Percentiles rank a stretch among this genome's conserved stretches.
phyloP scores from a whole-genome alignment of 2,888 invertebrate genomes.

The Caenorhabditis virilis region DNA sequence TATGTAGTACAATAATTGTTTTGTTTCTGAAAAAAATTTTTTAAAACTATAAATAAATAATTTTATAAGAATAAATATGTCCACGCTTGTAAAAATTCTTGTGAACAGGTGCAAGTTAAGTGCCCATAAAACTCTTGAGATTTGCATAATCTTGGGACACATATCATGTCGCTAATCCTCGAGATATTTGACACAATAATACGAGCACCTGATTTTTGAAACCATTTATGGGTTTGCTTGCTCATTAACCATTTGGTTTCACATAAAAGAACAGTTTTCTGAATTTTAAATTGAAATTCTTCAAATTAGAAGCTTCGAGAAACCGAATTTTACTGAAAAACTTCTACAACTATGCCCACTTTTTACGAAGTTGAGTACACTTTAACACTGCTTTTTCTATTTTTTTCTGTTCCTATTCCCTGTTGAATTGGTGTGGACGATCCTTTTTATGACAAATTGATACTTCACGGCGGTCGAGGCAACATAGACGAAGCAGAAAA shows the following conservation, averaged over 20 bases:
- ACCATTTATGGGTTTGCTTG: not conserved
- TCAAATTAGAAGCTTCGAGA: not conserved
- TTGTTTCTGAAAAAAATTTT: too few relatives aligned
- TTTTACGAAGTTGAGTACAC: too few relatives aligned
- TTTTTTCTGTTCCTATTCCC: too few relatives aligned
- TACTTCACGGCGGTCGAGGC: not conserved
- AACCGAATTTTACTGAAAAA: too few relatives aligned
- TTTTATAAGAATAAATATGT: not conserved
- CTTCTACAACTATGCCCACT: too few relatives aligned
- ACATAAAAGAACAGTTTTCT: not conserved
- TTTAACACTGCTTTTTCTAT: too few relatives aligned
- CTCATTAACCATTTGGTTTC: not conserved
- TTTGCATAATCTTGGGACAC: conserved; percentile 28
- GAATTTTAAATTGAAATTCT: not conserved
- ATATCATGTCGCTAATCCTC: not conserved
- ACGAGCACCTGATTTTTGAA: not conserved
- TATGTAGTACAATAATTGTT: too few relatives aligned
- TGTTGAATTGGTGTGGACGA: conserved; percentile 30
- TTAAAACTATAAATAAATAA: too few relatives aligned
- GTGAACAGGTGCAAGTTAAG: conserved; percentile 40
- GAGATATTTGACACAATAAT: too few relatives aligned
- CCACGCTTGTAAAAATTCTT: not conserved
- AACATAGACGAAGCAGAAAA: conserved; percentile 7
- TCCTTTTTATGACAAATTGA: conserved; percentile 1
- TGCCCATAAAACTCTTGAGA: conserved; percentile 43